These are phyloP conservation scores for Caretta caretta DNA, from an alignment of 2,113 vertebrate species.

Conservation along the genomic window DNA sequence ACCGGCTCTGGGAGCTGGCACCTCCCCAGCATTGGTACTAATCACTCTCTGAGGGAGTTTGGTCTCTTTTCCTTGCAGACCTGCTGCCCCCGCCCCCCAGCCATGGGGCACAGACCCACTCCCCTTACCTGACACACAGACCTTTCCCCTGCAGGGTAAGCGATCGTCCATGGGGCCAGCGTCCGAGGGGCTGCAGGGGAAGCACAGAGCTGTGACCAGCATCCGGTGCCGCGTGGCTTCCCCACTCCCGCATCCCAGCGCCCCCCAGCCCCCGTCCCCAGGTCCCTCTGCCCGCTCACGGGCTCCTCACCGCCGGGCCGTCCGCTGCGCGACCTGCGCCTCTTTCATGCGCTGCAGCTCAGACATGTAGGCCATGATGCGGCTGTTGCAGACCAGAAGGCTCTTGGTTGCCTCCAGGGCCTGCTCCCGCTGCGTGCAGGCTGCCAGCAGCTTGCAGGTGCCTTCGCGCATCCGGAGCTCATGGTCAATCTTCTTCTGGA, in stretches of 20 bases:
- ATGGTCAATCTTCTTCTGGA: slow-evolving; percentile 94
- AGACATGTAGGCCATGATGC: slow-evolving; percentile 93
- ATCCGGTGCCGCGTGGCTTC: neutral
- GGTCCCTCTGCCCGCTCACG: neutral
- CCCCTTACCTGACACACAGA: slow-evolving; percentile 90
- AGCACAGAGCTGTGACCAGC: neutral
- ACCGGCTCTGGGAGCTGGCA: too few species aligned
- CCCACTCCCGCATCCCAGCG: neutral
- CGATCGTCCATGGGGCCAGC: slow-evolving; percentile 82
- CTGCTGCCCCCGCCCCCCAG: neutral
- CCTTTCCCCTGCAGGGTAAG: slow-evolving; percentile 88
- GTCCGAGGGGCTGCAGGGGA: slow-evolving; percentile 86
- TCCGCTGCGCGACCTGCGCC: slow-evolving; percentile 89
- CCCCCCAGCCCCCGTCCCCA: neutral
- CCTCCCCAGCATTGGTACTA: too few species aligned
- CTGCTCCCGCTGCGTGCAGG: slow-evolving; percentile 92
- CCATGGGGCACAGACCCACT: too few species aligned
- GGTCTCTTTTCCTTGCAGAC: neutral
- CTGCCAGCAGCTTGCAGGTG: slow-evolving; percentile 91
- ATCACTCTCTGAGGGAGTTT: too few species aligned
- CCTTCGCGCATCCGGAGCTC: slow-evolving; percentile 96
- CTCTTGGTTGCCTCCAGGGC: slow-evolving; percentile 92
- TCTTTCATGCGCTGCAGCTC: slow-evolving; percentile 95
- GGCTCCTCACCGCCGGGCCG: slow-evolving; percentile 80
- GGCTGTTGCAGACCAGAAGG: slow-evolving; percentile 90